These are phyloP conservation scores for Equus przewalskii DNA, from an alignment of 2,113 vertebrate genomes.

Conservation along the genomic window DNA sequence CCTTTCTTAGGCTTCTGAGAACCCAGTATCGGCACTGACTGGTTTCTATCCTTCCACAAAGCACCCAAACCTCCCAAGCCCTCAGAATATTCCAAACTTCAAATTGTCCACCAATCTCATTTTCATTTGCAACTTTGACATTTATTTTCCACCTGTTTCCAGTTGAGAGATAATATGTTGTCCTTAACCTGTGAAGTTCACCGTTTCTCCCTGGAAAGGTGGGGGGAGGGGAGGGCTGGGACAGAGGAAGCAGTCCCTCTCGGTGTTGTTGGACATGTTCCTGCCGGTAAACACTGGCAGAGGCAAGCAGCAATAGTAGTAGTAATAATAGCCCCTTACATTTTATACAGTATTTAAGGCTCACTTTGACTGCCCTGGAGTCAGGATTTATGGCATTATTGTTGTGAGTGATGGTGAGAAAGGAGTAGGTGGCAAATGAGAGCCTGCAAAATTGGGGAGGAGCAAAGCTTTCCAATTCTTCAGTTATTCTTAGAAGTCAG, in stretches of 20 bases:
- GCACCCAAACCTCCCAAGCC: not conserved
- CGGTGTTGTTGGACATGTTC: not conserved
- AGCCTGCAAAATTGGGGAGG: not conserved
- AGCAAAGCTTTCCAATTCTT: not conserved
- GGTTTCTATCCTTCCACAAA: not conserved
- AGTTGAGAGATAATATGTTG: not conserved
- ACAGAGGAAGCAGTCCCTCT: not conserved
- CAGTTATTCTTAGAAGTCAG: constrained; percentile 54
- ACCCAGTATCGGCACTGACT: not conserved
- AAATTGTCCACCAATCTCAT: not conserved
- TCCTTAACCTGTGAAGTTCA: not conserved
- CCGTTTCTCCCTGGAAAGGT: not conserved
- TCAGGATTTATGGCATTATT: not conserved
- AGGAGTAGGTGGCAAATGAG: constrained; percentile 48
- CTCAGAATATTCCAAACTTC: not conserved
- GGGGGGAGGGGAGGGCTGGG: rapidly evolving
- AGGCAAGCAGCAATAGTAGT: not conserved
- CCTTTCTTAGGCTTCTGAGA: not conserved
- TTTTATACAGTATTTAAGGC: not conserved
- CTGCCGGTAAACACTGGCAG: not conserved
- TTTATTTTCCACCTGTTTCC: constrained; percentile 1
- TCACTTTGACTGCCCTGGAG: constrained; percentile 19
- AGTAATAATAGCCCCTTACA: not conserved
- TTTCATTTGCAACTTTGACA: not conserved
- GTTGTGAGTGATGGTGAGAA: constrained; percentile 43